Evolutionary conservation across 2,113 vertebrate species (phyloP).

Genomic region (Malurus elegans): DNA sequence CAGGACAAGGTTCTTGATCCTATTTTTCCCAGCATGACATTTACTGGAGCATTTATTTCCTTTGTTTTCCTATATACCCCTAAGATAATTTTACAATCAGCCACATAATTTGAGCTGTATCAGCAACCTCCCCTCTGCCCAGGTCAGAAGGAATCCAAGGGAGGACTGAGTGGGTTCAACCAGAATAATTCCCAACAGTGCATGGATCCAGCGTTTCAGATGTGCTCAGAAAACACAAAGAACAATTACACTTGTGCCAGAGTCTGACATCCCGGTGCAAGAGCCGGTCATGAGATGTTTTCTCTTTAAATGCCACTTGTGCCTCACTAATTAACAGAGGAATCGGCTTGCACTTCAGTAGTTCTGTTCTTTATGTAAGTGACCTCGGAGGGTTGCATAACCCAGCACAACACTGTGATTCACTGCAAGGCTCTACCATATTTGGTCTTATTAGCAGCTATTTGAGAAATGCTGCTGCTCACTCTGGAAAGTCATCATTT

Average conservation of each 20-base stretch:
- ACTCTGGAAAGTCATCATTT: conserved; percentile 57
- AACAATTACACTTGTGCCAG: background rate
- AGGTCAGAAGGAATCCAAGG: background rate
- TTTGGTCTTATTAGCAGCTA: conserved; percentile 67
- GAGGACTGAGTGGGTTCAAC: background rate
- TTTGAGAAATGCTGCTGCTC: conserved; percentile 45
- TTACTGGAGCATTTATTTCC: background rate
- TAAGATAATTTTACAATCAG: background rate
- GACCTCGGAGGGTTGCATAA: conserved; percentile 62
- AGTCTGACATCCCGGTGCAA: background rate
- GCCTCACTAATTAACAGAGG: conserved; percentile 5
- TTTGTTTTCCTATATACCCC: background rate
- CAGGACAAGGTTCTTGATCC: background rate
- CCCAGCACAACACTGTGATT: conserved; percentile 47
- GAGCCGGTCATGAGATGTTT: background rate
- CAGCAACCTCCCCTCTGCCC: background rate
- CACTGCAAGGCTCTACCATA: conserved; percentile 52
- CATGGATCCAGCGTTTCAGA: background rate
- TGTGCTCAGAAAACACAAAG: background rate
- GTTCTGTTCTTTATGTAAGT: conserved; percentile 64
- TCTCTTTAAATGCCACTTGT: background rate
- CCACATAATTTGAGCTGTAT: background rate
- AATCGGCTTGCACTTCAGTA: conserved; percentile 19
- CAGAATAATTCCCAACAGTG: accelerated
- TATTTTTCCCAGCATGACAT: background rate